Percentiles rank a stretch among this genome's conserved stretches.
phyloP scores from a whole-genome alignment of 2,797 vertebrate genomes.

The Mycteria americana region DNA sequence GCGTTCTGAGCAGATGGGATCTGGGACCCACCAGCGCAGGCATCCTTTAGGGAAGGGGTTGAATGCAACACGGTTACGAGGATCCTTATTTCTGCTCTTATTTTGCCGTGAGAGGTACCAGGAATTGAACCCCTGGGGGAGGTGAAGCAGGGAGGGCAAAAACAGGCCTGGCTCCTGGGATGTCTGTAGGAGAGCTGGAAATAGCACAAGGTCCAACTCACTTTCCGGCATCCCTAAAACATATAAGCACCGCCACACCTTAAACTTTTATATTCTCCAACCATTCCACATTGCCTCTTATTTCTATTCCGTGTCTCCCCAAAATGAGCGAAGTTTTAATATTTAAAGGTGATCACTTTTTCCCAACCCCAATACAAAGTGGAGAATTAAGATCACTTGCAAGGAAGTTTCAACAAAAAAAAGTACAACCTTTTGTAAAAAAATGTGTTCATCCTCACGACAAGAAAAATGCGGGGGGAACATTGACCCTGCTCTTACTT shows the following conservation, averaged over 20 bases:
- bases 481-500: not conserved
- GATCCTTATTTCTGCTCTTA: not conserved
- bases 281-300: no score
- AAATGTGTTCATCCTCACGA: not conserved
- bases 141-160: not conserved
- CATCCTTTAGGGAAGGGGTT: not conserved
- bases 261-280: not conserved
- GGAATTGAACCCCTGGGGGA: not conserved
- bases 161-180: not conserved
- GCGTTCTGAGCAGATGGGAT: not conserved
- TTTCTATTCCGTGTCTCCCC: not conserved
- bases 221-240: not conserved
- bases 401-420: not conserved
- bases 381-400: not conserved
- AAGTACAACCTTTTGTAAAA: not conserved
- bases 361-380: not conserved
- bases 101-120: not conserved
- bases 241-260: fast-evolving
- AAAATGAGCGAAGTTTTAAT: not conserved
- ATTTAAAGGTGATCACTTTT: not conserved
- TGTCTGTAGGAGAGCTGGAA: not conserved
- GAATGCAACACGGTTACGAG: fast-evolving
- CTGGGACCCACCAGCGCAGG: fast-evolving
- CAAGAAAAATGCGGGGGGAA: not conserved
- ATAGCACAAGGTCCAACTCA: not conserved